phyloP scores from a whole-genome alignment of 2,113 vertebrate genomes.

The Toxostoma redivivum region DNA sequence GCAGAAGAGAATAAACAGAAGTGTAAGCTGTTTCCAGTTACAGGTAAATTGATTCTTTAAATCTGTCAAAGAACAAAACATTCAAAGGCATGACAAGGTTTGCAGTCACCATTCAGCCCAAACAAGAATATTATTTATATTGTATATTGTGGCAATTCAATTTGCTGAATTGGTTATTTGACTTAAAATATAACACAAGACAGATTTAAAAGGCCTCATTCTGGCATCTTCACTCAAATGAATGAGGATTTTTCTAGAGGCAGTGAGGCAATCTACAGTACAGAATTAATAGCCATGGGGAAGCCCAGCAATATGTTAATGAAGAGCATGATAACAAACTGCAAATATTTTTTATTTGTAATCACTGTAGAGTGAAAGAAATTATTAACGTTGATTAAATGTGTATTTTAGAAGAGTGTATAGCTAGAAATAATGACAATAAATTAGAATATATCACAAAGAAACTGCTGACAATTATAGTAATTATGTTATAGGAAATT shows the following conservation, averaged over 20 bases:
- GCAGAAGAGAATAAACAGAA: background rate
- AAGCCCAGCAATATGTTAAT: background rate
- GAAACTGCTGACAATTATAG: background rate
- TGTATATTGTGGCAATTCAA: background rate
- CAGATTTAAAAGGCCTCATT: background rate
- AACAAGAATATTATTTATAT: background rate
- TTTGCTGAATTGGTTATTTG: background rate
- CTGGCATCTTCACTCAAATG: background rate
- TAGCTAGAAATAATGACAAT: background rate
- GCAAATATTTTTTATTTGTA: background rate
- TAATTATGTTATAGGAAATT: background rate
- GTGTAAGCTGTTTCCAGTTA: background rate
- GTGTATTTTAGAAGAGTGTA: background rate
- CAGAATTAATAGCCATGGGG: background rate
- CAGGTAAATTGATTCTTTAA: slow-evolving; percentile 4
- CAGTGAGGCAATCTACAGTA: background rate
- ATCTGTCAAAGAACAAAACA: background rate
- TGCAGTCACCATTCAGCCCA: background rate
- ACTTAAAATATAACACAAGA: background rate
- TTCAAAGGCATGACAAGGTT: background rate
- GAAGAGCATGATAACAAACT: background rate
- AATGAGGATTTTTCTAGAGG: background rate
- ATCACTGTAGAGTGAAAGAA: background rate
- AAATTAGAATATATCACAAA: background rate
- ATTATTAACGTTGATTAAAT: slow-evolving; percentile 17